phyloP scores from a whole-genome alignment of 2,888 invertebrate genomes.

The Diloba caeruleocephala region DNA sequence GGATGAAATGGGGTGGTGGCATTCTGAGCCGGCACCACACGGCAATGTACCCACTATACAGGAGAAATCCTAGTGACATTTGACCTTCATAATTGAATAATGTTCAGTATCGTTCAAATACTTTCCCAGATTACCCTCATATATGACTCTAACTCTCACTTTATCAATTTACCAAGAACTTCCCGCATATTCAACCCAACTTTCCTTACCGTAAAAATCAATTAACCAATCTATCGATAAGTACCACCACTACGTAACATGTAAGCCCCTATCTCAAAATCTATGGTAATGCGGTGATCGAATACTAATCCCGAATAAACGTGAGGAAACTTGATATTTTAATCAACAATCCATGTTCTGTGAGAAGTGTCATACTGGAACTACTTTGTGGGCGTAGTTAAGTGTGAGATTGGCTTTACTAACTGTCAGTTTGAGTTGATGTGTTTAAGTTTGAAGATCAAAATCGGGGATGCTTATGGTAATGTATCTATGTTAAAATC shows the following conservation, averaged over 20 bases:
- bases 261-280: conserved; percentile 50
- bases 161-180: too few species aligned
- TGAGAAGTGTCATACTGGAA: conserved; percentile 12
- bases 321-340: conserved; percentile 63
- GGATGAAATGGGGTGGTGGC: too few species aligned
- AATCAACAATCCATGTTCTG: conserved; percentile 51
- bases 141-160: too few species aligned
- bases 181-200: too few species aligned
- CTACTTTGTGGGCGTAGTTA: conserved; percentile 2
- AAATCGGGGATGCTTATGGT: conserved; percentile 1
- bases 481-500: too few species aligned
- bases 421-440: conserved; percentile 8
- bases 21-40: too few species aligned
- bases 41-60: too few species aligned
- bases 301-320: conserved; percentile 61
- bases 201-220: background rate
- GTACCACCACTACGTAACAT: conserved; percentile 28
- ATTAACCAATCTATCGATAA: conserved; percentile 17
- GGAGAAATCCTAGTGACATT: too few species aligned
- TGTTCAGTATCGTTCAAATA: too few species aligned
- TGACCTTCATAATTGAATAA: too few species aligned
- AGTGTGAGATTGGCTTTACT: conserved; percentile 8
- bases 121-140: too few species aligned
- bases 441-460: conserved; percentile 8
- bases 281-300: conserved; percentile 64